Base-by-base conservation (phyloP, 2,888 invertebrate genomes). In the Troides oblongomaculatus region DNA sequence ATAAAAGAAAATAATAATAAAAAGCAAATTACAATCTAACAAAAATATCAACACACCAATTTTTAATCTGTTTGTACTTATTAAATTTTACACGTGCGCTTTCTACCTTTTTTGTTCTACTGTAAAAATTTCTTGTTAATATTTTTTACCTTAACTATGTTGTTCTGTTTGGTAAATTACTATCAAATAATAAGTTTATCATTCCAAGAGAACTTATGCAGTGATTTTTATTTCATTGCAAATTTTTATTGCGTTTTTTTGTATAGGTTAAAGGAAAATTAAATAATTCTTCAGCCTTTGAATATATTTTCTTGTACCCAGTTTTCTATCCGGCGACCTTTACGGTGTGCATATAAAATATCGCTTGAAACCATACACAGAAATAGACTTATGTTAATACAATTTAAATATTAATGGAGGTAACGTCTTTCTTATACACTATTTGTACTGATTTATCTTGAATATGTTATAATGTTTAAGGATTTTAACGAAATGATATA, bases 281-380 rank as follows among this genome's bases (percentile, higher is more conserved):
- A 63, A 70, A 66, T 53, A 59, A 30, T n/a, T 59, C 10, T 56
- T 59, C 59, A 36, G 46, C 18, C 58, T 59, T 66, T 70, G 39
- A 66, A 70, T 70, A 70, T 66, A 70, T 70, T 63, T 59, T 43
- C 8, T 59, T 58, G 25, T 66, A 62, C 63, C 65, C 62, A 62
- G 36, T 53, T 21, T 21, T 62, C 59, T 70, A 59, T 36, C 14
- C 70, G 63, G 25, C 56, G 66, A 66, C 66, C 59, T 59, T 59
- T 63, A 63, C 63, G 53, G 62, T 58, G 30, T 66, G 66, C 66
- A 66, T 66, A 66, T 66, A 36, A 66, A 70, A 66, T 66, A 39
- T 70, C 50, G 66, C 63, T 70, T 21, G 21, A 18, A 63, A 62
- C 53, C 46, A 36, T 63, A 66, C 46, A 58, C 62, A 56, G 63